phyloP scores from a whole-genome alignment of 2,797 vertebrate species.

The Kryptopterus vitreolus region DNA sequence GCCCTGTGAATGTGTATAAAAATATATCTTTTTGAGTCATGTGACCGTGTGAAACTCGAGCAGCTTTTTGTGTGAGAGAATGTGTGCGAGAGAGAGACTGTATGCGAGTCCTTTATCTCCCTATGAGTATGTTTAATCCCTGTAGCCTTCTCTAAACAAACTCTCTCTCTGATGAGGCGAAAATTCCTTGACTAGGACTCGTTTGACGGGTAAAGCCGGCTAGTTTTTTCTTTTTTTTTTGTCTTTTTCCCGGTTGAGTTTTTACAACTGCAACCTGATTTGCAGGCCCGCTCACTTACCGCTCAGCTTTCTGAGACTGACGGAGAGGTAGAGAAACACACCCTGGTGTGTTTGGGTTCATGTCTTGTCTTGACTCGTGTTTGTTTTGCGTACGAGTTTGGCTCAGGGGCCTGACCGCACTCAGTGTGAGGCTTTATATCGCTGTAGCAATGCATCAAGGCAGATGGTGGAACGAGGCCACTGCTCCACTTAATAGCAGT shows the following conservation, averaged over 20 bases:
- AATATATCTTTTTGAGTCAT: not conserved
- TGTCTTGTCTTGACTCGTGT: constrained; percentile 45
- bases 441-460: constrained; percentile 36
- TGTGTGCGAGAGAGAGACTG: not conserved
- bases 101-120: not conserved
- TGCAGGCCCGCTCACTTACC: constrained; percentile 10
- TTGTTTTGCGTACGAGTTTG: constrained; percentile 14
- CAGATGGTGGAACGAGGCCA: constrained; percentile 60
- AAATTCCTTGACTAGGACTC: constrained; percentile 37
- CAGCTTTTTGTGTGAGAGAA: not conserved
- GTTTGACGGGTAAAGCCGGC: constrained; percentile 32
- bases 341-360: constrained; percentile 20
- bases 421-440: constrained; percentile 23
- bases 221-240: constrained; percentile 16
- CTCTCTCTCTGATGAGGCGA: not conserved
- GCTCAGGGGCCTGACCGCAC: not conserved
- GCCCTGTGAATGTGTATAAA: not conserved
- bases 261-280: constrained; percentile 25
- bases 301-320: not conserved
- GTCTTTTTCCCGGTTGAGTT: not conserved
- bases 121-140: not conserved
- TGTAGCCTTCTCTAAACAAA: not conserved
- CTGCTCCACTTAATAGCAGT: constrained; percentile 59
- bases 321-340: not conserved
- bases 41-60: not conserved